phyloP scores from a whole-genome alignment of 2,113 vertebrate genomes.

The Octodon degus region DNA sequence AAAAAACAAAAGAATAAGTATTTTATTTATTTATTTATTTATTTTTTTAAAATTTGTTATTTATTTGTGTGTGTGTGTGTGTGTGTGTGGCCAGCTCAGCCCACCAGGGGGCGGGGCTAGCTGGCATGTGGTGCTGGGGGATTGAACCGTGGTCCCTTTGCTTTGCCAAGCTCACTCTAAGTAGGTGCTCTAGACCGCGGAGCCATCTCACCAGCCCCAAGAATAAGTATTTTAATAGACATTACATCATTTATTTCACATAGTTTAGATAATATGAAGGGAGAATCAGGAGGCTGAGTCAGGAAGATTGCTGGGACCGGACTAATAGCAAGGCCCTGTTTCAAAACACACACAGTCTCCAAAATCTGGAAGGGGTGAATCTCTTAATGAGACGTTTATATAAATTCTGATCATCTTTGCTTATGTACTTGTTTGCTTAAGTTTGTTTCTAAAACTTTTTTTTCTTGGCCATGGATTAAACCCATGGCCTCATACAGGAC shows the following conservation, averaged over 20 bases:
- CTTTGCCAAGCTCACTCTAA: no score
- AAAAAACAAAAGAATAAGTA: slow-evolving; percentile 22
- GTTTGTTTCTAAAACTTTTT: background rate
- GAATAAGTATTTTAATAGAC: slow-evolving; percentile 7
- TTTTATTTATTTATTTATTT: no score
- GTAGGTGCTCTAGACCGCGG: no score
- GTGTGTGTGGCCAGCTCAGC: no score
- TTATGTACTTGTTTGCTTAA: background rate
- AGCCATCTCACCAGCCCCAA: no score
- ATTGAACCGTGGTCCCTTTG: no score
- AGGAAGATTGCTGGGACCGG: background rate
- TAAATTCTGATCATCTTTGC: slow-evolving; percentile 17
- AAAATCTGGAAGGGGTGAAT: background rate
- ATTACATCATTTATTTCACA: background rate
- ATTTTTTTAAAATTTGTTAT: no score
- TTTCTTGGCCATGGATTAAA: background rate
- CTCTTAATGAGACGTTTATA: slow-evolving; percentile 17
- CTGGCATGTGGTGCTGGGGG: no score
- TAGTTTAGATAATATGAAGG: background rate
- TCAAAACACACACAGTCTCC: background rate
- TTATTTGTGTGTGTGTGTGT: no score
- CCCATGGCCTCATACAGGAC: background rate
- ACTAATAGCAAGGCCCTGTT: background rate
- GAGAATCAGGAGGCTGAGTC: background rate
- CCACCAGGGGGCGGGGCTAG: no score